Base-by-base conservation (phyloP, 2,113 vertebrate species). In the Chloropsis cyanopogon region DNA sequence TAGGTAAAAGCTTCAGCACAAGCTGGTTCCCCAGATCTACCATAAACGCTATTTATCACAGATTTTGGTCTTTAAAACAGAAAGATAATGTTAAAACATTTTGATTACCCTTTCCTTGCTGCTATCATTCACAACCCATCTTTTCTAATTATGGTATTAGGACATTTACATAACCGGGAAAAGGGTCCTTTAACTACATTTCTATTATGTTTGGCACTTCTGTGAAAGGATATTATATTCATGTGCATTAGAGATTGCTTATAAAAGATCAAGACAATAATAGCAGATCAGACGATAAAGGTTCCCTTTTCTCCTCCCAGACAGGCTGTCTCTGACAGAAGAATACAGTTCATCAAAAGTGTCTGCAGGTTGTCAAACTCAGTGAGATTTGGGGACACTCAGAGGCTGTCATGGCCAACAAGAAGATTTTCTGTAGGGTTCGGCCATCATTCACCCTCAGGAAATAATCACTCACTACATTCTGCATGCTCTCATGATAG, bases 321-420 rank as follows among this genome's bases (percentile, higher is more conserved):
- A 98, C 98, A 98, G 98, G 96, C 98, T 98, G 98, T 98, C 98
- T 98, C 98, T 98, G 97, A 96, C 98, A 97, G 97, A 98, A 98
- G 98, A 98, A 98, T 98, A 97, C 98, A 98, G 97, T 98, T 98
- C 98, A 98, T 99, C 98, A 98, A 98, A 98, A 98, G 98, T 99
- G 98, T 99, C 98, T 98, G 98, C 99, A 99, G 98, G 98, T 99
- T 99, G 99, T 99, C 98, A 99, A 98, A 99, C 98, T 98, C 97
- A 50, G 97, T 97, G 98, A 97, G 97, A 98, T 98, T 97, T 96
- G 96, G 98, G 98, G 98, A 97, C 95, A 98, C 98, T 98, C 97
- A 76, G 86, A 97, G 97, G 98, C 98, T 98, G 97, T 98, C 98
- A 97, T 97, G 98, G 98, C 98, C 98, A 99, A 98, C 98, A 98